Base-by-base conservation (phyloP, 2,113 vertebrate genomes). In the Tetrax tetrax region DNA sequence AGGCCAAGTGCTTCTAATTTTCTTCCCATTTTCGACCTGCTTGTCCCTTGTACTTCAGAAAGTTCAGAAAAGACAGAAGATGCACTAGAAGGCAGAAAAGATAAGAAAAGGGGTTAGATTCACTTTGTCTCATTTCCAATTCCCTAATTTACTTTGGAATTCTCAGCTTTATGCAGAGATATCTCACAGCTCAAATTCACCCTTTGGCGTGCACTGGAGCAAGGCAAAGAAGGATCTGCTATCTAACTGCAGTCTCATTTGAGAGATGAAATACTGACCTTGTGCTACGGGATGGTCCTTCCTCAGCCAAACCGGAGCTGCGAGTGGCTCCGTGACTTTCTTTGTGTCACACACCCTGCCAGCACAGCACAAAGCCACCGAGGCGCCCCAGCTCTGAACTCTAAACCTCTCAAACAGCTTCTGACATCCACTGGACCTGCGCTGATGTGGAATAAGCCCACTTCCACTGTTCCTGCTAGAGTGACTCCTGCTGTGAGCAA, bases 1-100 rank as follows among this genome's bases (percentile, higher is more conserved):
- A 68, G 89, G 93, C 96, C 96, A 97, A 96, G 51, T 3, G 37
- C 72, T 93, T 61, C 81, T 83, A 9, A 84, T 94, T 94, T 61
- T 60, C 85, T 90, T 77, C 64, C 38, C 35, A 14, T 87, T 96
- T 79, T 71, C 10, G 19, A 88, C 87, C 94, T 78, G 63, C 65
- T 83, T 48, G 76, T 81, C 87, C 91, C 74, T 57, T 33, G 51
- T 63, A 83, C 78, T 76, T 87, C 61, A 68, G 38, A 33, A 91
- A 94, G 83, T 90, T 93, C 76, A 88, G 79, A 54, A 48, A 53
- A 68, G 33, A 61, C 6, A 16, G 59, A 74, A 80, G 47, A 48
- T 21, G 56, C 10, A 41, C 33, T 0, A 23, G 43, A 66, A 95
- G 3, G n/a, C 59, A 59, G 50, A 29, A n/a, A 31, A 69, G 50